phyloP scores from a whole-genome alignment of 2,888 invertebrate species.

The Ashinkailepas kermadecensis region DNA sequence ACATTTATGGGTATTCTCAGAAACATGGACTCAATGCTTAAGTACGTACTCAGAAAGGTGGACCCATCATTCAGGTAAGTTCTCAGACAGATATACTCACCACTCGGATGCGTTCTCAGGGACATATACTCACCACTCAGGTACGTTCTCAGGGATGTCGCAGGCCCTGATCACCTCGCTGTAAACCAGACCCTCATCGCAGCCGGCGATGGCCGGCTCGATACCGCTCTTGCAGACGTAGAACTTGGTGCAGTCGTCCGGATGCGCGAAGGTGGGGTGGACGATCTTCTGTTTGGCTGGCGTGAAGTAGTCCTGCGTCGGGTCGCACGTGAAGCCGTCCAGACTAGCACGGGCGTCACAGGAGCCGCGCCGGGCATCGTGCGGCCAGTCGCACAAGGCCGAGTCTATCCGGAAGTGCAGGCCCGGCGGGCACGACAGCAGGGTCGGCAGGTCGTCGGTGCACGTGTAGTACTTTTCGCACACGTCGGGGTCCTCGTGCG shows the following conservation, averaged over 20 bases:
- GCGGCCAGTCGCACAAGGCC: conserved; percentile 33
- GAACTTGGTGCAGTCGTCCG: conserved; percentile 78
- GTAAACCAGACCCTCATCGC: conserved; percentile 81
- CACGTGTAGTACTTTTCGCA: conserved; percentile 54
- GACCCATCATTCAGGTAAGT: conserved; percentile 33
- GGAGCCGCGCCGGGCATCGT: conserved; percentile 27
- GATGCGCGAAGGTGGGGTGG: conserved; percentile 75
- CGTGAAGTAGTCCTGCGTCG: conserved; percentile 58
- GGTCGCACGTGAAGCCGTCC: conserved; percentile 66
- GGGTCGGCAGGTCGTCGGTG: conserved; percentile 27
- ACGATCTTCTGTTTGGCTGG: conserved; percentile 62
- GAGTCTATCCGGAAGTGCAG: conserved; percentile 32
- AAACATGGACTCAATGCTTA: not conserved
- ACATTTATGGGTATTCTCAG: conserved; percentile 32
- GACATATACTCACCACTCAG: conserved; percentile 30
- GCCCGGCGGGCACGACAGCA: conserved; percentile 28
- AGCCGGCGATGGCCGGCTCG: conserved; percentile 79
- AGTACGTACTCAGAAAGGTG: not conserved
- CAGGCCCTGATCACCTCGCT: conserved; percentile 75
- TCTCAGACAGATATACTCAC: conserved; percentile 20
- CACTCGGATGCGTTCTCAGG: not conserved
- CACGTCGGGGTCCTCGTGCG: conserved; percentile 64
- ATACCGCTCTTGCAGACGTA: conserved; percentile 80
- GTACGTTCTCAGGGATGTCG: conserved; percentile 34
- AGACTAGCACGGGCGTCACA: conserved; percentile 17